These are phyloP conservation scores for Oxyruncus cristatus DNA, from an alignment of 2,113 vertebrate genomes.

Conservation along the genomic window DNA sequence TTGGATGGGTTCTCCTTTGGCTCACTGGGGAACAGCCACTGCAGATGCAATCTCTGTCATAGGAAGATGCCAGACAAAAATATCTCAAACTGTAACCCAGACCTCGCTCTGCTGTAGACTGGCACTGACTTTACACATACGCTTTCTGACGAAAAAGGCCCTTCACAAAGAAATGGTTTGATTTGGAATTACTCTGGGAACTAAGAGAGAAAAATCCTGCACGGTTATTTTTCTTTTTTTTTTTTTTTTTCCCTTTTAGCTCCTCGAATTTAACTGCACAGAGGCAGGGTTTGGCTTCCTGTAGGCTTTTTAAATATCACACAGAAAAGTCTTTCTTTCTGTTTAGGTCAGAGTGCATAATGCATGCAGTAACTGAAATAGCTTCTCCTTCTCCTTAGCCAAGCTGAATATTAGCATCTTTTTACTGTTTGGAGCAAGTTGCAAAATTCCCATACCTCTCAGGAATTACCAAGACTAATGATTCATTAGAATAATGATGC, in stretches of 20 bases:
- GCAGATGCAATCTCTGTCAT: fast-evolving
- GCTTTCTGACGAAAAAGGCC: not conserved
- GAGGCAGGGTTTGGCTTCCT: not conserved
- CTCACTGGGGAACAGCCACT: not conserved
- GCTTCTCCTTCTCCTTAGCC: not conserved
- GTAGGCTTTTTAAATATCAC: not conserved
- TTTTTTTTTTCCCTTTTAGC: not conserved
- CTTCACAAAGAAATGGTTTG: not conserved
- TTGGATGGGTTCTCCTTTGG: not conserved
- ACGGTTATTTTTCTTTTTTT: not conserved
- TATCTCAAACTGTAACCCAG: not conserved
- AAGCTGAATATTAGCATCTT: not conserved
- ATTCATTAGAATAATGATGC: not conserved
- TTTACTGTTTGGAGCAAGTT: not conserved
- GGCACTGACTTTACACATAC: not conserved
- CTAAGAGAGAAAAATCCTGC: not conserved
- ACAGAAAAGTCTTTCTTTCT: not conserved
- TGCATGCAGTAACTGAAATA: not conserved
- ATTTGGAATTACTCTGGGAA: not conserved
- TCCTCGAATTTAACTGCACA: not conserved
- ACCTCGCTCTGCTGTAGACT: not conserved
- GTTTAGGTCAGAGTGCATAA: not conserved
- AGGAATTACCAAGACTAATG: not conserved
- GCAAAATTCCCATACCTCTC: not conserved
- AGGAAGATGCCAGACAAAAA: not conserved